Conservation (phyloP, 2,797 vertebrate species). For the Cuniculus paca region DNA sequence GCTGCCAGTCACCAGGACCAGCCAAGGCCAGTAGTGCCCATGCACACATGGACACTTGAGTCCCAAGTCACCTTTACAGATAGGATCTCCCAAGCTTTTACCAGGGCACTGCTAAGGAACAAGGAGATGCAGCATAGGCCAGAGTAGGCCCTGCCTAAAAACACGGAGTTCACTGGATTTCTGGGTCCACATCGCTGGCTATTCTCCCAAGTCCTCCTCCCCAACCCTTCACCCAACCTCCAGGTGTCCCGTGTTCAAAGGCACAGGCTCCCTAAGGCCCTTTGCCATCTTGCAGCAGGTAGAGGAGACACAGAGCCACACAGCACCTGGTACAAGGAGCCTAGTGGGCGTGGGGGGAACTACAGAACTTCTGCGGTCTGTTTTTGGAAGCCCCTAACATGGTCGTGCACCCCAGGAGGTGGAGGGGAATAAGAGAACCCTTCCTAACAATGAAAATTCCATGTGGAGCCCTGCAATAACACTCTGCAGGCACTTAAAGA, state of each 20-base stretch:
- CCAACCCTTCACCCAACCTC: not conserved
- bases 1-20: not conserved
- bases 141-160: too few species aligned
- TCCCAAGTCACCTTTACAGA: not conserved
- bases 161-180: not conserved
- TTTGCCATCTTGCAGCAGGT: not conserved
- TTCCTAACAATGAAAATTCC: not conserved
- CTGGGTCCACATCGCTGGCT: not conserved
- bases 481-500: not conserved
- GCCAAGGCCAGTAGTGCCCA: too few species aligned
- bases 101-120: not conserved
- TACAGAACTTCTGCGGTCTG: not conserved
- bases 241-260: not conserved
- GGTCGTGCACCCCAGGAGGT: not conserved
- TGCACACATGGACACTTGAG: not conserved
- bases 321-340: not conserved
- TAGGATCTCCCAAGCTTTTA: not conserved
- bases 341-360: not conserved
- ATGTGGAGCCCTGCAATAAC: not conserved
- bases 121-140: not conserved
- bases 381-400: not conserved
- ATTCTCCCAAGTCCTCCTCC: not conserved
- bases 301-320: not conserved
- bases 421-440: not conserved
- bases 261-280: not conserved